Conservation (phyloP, 2,113 vertebrate genomes). For the Misgurnus anguillicaudatus region DNA sequence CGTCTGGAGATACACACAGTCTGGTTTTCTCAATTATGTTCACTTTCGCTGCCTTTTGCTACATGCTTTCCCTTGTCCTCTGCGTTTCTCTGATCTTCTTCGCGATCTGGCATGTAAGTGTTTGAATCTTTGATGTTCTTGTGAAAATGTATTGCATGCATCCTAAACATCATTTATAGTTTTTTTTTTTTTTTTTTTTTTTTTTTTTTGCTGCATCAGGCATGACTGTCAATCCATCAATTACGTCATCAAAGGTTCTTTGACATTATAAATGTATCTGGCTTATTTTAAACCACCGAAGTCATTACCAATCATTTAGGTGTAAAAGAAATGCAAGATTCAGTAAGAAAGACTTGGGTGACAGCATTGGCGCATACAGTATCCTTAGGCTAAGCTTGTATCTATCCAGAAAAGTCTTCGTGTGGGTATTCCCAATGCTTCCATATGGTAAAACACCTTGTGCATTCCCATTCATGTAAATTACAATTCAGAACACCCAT, state of each 20-base stretch:
- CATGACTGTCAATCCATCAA: background rate
- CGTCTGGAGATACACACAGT: slow-evolving; percentile 59
- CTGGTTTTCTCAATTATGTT: slow-evolving; percentile 74
- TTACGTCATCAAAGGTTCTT: background rate
- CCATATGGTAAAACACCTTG: background rate
- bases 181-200: too few species aligned
- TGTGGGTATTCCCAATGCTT: background rate
- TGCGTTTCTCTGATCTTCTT: slow-evolving; percentile 96
- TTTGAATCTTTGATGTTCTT: slow-evolving; percentile 21
- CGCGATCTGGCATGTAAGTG: slow-evolving; percentile 97
- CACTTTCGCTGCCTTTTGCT: slow-evolving; percentile 97
- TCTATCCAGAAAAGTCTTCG: background rate
- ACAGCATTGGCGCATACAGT: background rate
- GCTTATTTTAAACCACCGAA: background rate
- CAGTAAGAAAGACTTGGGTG: background rate
- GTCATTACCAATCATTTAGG: background rate
- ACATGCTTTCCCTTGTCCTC: slow-evolving; percentile 95
- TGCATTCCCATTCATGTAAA: background rate
- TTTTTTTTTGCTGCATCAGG: background rate
- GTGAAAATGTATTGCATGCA: slow-evolving; percentile 17
- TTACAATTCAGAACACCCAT: background rate
- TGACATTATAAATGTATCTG: background rate
- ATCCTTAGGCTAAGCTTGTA: background rate
- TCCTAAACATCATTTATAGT: background rate
- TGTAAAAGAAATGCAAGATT: background rate